Evolutionary conservation across 2,797 vertebrate genomes (phyloP).

Genomic region (Erethizon dorsatum): DNA sequence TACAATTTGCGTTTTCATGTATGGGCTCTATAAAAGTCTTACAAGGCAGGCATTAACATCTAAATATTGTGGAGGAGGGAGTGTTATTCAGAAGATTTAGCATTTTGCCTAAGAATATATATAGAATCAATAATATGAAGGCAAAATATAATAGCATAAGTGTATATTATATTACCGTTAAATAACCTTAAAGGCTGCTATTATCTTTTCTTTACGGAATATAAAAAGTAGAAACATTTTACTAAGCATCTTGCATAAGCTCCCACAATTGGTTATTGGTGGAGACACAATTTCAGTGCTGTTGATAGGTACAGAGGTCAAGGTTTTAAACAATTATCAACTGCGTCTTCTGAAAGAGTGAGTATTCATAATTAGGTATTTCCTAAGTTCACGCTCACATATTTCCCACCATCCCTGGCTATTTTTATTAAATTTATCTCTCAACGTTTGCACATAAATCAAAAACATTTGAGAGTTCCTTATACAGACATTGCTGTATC

Average conservation of each 20-base stretch:
- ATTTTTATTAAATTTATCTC: not conserved
- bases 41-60: not conserved
- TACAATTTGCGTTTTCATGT: not conserved
- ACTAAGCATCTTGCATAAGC: not conserved
- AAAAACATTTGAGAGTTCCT: not conserved
- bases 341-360: not conserved
- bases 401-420: not conserved
- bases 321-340: not conserved
- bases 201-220: not conserved
- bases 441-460: not conserved
- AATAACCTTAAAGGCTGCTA: not conserved
- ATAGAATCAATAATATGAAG: not conserved
- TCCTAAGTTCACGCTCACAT: not conserved
- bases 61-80: not conserved
- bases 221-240: not conserved
- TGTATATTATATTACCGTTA: not conserved
- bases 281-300: not conserved
- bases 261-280: not conserved
- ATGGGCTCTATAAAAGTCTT: not conserved
- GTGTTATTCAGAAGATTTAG: not conserved
- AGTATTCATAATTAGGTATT: not conserved
- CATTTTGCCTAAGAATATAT: not conserved
- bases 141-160: not conserved
- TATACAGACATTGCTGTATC: not conserved
- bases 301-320: not conserved